Evolutionary conservation across 2,888 invertebrate species (phyloP).

Genomic region (Archips crataeganus): DNA sequence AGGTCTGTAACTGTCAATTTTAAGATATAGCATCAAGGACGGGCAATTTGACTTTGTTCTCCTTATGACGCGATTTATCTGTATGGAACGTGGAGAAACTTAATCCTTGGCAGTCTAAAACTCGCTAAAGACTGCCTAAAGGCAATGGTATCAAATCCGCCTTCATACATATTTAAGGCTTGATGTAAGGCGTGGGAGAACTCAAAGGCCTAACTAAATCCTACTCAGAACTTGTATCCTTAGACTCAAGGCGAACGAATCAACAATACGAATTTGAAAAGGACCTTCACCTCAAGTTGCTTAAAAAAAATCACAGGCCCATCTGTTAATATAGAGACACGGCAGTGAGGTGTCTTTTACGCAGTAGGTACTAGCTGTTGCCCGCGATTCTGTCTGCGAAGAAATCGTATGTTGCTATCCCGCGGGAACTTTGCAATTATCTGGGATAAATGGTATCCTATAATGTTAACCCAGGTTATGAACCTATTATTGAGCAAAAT

Average conservation of each 20-base stretch:
- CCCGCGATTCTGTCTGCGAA: too few species aligned
- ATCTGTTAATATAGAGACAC: not conserved
- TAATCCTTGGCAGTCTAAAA: not conserved
- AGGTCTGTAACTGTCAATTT: too few species aligned
- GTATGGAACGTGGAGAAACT: conserved; percentile 5
- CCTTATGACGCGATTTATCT: not conserved
- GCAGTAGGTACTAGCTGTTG: too few species aligned
- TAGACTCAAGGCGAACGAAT: conserved; percentile 48
- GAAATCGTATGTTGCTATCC: too few species aligned
- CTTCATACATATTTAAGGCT: conserved; percentile 46
- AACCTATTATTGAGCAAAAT: too few species aligned
- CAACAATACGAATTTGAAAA: conserved; percentile 18
- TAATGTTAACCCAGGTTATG: too few species aligned
- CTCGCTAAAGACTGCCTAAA: not conserved
- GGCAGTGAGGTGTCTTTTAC: not conserved
- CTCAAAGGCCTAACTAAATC: conserved; percentile 46
- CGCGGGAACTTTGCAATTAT: too few species aligned
- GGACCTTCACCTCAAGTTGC: not conserved
- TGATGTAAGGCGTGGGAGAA: conserved; percentile 52
- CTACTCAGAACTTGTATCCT: conserved; percentile 47
- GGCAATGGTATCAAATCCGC: conserved; percentile 34
- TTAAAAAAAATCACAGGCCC: not conserved
- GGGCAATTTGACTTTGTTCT: not conserved
- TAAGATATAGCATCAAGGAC: too few species aligned
- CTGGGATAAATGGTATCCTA: too few species aligned